Conservation (phyloP, 2,113 vertebrate species). For the Myotis brandtii region DNA sequence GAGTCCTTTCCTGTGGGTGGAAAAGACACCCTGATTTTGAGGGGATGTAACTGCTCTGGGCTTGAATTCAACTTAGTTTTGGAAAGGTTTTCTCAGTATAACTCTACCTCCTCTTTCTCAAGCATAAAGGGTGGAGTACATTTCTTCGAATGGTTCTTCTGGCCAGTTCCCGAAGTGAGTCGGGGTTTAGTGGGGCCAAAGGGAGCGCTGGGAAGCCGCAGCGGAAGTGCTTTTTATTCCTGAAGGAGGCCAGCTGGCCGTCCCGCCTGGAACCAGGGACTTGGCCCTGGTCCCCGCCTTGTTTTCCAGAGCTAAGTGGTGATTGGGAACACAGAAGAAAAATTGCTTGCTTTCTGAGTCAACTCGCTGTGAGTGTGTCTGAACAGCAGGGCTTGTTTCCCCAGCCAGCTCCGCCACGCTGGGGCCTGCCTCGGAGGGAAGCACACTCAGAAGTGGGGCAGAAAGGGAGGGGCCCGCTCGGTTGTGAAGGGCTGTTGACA, state of each 20-base stretch:
- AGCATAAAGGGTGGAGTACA: not conserved
- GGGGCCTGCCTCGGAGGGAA: not conserved
- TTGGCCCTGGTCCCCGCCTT: constrained; percentile 59
- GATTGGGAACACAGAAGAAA: constrained; percentile 55
- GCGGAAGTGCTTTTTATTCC: constrained; percentile 49
- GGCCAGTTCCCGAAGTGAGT: not conserved
- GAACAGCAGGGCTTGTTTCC: not conserved
- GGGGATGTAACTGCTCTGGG: not conserved
- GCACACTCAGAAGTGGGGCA: constrained; percentile 52
- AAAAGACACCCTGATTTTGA: not conserved
- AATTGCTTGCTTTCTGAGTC: constrained; percentile 36
- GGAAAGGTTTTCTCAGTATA: not conserved
- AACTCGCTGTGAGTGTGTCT: not conserved
- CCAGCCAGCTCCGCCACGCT: not conserved
- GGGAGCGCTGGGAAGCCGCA: constrained; percentile 3
- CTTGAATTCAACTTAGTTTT: not conserved
- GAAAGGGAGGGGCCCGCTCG: not conserved
- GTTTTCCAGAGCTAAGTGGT: constrained; percentile 57
- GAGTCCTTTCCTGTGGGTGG: not conserved
- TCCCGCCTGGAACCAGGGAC: constrained; percentile 42
- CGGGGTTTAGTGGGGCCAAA: not conserved
- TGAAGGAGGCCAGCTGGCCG: constrained; percentile 67
- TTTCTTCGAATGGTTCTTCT: not conserved
- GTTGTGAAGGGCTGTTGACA: constrained; percentile 22
- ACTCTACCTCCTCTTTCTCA: not conserved